phyloP scores from a whole-genome alignment of 2,797 vertebrate genomes.

The Otus scops region DNA sequence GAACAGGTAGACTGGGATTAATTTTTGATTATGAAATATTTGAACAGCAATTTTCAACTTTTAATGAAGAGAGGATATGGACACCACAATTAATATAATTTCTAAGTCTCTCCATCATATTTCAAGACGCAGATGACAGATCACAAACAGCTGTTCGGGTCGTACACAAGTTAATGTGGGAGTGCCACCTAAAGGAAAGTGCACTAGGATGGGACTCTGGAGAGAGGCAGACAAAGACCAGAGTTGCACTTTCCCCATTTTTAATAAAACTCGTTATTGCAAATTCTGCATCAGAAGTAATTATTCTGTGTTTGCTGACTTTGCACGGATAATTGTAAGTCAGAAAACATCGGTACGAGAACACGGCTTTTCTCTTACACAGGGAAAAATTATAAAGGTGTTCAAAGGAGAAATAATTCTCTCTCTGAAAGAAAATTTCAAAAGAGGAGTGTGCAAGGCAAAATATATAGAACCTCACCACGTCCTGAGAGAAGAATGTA shows the following conservation, averaged over 20 bases:
- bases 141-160: neutral
- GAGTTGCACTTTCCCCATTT: neutral
- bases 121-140: conserved; percentile 22
- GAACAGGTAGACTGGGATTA: conserved; percentile 65
- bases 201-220: neutral
- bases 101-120: neutral
- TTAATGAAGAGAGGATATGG: conserved; percentile 53
- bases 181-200: conserved; percentile 42
- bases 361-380: neutral
- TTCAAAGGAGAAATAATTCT: conserved; percentile 38
- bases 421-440: conserved; percentile 16
- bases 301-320: conserved; percentile 38
- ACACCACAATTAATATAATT: conserved; percentile 48
- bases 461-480: neutral
- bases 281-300: neutral
- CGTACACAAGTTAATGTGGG: conserved; percentile 19
- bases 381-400: neutral
- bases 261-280: conserved; percentile 22
- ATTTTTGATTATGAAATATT: conserved; percentile 65
- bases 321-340: neutral
- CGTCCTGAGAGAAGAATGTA: neutral
- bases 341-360: neutral
- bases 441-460: neutral
- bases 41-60: conserved; percentile 56
- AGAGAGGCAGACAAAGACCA: neutral